Conservation (phyloP, 2,888 invertebrate species). For the Acanthosepion lycidas region DNA sequence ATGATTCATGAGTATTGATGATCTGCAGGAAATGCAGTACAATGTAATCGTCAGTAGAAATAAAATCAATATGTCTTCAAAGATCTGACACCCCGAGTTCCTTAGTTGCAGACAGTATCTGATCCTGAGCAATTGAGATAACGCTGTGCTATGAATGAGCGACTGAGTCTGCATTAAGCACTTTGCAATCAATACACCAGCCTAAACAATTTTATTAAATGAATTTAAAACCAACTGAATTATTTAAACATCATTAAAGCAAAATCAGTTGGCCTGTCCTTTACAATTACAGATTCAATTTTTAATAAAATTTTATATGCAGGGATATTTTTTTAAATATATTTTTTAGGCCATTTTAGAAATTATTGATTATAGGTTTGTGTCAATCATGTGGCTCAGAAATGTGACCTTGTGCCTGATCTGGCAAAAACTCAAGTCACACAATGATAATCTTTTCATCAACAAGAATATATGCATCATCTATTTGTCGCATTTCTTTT, state of each 20-base stretch:
- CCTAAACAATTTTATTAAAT: neutral
- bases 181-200: neutral
- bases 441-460: too few species aligned
- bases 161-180: neutral
- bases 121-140: slow-evolving; percentile 21
- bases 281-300: neutral
- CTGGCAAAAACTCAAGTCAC: too few species aligned
- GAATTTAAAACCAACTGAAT: neutral
- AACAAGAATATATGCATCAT: too few species aligned
- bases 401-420: too few species aligned
- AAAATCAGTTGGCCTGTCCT: neutral
- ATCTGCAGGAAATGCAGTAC: neutral
- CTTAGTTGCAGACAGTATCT: neutral
- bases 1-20: neutral
- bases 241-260: neutral
- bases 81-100: neutral
- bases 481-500: too few species aligned
- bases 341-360: neutral
- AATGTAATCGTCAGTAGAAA: neutral
- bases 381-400: too few species aligned
- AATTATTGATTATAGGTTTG: too few species aligned
- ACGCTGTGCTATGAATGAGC: neutral
- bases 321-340: neutral
- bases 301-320: neutral
- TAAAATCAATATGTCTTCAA: neutral